phyloP scores from a whole-genome alignment of 2,797 vertebrate species.

The Sebastes kiyomatsui region DNA sequence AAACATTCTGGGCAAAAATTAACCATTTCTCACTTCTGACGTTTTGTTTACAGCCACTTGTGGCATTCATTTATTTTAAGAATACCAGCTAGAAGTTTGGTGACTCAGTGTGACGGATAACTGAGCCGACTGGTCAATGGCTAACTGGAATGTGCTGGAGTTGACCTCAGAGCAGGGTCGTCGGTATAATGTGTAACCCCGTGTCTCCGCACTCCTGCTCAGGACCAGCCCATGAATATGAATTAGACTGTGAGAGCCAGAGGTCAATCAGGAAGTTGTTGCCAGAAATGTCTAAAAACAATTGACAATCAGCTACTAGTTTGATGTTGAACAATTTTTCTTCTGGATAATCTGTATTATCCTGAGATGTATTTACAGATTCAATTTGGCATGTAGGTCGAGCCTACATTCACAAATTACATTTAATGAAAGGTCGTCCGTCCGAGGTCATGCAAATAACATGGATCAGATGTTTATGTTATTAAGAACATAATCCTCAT shows the following conservation, averaged over 20 bases:
- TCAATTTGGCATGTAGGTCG: slow-evolving; percentile 5
- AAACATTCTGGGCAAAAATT: slow-evolving; percentile 10
- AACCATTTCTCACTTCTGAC: slow-evolving; percentile 29
- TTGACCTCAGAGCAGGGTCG: slow-evolving; percentile 24
- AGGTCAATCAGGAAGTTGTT: slow-evolving; percentile 29
- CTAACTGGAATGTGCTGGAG: slow-evolving; percentile 69
- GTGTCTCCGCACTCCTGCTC: slow-evolving; percentile 27
- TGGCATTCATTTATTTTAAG: slow-evolving; percentile 43
- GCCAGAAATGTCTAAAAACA: slow-evolving; percentile 6
- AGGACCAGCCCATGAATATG: slow-evolving; percentile 61
- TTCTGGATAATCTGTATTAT: slow-evolving; percentile 16
- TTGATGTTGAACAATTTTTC: slow-evolving; percentile 16
- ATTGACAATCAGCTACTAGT: slow-evolving; percentile 12
- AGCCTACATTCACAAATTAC: slow-evolving; percentile 17
- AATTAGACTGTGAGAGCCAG: slow-evolving; percentile 38
- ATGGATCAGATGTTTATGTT: slow-evolving; percentile 10
- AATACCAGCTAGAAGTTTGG: slow-evolving; percentile 14
- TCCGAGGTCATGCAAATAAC: slow-evolving; percentile 17
- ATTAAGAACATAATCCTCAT: slow-evolving; percentile 28
- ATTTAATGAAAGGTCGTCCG: slow-evolving; percentile 9
- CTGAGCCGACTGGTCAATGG: slow-evolving; percentile 61
- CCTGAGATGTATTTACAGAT: slow-evolving; percentile 26
- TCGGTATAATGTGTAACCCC: slow-evolving; percentile 72
- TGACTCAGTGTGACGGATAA: slow-evolving; percentile 52
- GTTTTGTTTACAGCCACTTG: slow-evolving; percentile 42